Base-by-base conservation (phyloP, 2,888 invertebrate species). In the Hanleya hanleyi region DNA sequence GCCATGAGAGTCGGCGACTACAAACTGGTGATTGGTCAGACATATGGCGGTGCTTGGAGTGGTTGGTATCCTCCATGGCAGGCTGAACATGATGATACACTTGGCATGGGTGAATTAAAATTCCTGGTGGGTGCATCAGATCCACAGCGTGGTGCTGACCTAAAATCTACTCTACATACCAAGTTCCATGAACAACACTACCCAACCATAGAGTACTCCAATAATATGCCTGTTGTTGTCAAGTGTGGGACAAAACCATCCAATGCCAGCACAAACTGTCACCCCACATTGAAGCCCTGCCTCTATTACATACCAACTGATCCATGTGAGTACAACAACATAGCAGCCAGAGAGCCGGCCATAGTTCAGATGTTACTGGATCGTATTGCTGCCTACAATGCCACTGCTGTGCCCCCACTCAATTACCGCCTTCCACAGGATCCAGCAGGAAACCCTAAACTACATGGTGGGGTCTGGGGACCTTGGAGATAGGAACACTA, bases 321-420 rank as follows among this genome's bases (percentile, higher is more conserved):
- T 91, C 97, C 97, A 0, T 98, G 98, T 87, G 98, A 98, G 91
- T 92, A 91, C 72, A 92, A 93, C 73, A 97, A 97, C 89, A 80
- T 89, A 12, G 89, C 89, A 22, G 78, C 73, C 12, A 15, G 76
- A 5, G 71, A 84, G 36, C 86, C 88, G 26, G 85, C 84, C 38
- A 79, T 90, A 7, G 85, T 91, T 1, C 71, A 80, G 6, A 69
- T 81, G 32, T 75, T 91, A 64, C 50, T 86, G 64, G 67, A 71
- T 1, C 74, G 84, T 66, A 83, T 97, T 29, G 84, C 90, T 1
- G 89, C 89, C 67, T 93, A 93, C 78, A 95, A 95, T 87, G 87
- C 89, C 26, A 95, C 95, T 0, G 95, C 94, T 0, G 90, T 96
- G 2, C 93, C 94, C 0, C 95, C 96, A 0, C 92, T 93, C 38